Percentiles rank a stretch among this genome's conserved stretches.
phyloP scores from a whole-genome alignment of 2,888 invertebrate genomes.

The Parnassius smintheus region DNA sequence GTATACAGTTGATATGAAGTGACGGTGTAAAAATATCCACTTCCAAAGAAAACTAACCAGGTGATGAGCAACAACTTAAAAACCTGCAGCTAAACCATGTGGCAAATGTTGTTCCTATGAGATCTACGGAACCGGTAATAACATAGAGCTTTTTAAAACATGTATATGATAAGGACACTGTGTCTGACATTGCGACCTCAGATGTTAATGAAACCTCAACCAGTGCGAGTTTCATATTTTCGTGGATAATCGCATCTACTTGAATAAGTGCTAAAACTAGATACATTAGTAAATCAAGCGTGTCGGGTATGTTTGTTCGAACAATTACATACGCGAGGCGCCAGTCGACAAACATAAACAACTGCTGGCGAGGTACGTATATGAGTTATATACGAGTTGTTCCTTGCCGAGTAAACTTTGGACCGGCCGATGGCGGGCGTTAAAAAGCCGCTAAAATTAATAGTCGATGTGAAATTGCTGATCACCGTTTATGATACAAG shows the following conservation, averaged over 20 bases:
- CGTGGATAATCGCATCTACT: slow-evolving; percentile 39
- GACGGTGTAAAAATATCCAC: too few relatives aligned
- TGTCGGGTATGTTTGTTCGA: slow-evolving; percentile 66
- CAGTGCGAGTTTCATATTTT: slow-evolving; percentile 28
- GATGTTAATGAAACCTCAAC: too few relatives aligned
- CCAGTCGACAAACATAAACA: slow-evolving; percentile 71
- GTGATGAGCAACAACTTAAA: too few relatives aligned
- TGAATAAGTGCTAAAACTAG: slow-evolving; percentile 70
- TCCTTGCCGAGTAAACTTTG: slow-evolving; percentile 34
- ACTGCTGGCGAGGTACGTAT: slow-evolving; percentile 40
- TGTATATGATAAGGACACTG: too few relatives aligned
- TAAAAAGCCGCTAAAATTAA: slow-evolving; percentile 25
- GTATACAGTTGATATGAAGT: too few relatives aligned
- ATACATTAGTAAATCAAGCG: slow-evolving; percentile 74
- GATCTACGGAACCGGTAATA: too few relatives aligned
- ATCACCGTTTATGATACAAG: slow-evolving; percentile 22
- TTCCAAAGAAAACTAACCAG: too few relatives aligned
- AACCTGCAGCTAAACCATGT: too few relatives aligned
- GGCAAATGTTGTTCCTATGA: too few relatives aligned
- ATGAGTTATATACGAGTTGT: slow-evolving; percentile 29
- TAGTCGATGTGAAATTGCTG: slow-evolving; percentile 21
- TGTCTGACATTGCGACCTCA: too few relatives aligned
- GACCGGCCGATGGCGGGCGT: slow-evolving; percentile 21
- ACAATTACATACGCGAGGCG: slow-evolving; percentile 74
- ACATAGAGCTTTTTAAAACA: too few relatives aligned